A percentile compares a stretch with the other conserved stretches of the same genome.
Evolutionary conservation across 2,797 vertebrate species (phyloP).

Genomic region (Protonibea diacanthus): DNA sequence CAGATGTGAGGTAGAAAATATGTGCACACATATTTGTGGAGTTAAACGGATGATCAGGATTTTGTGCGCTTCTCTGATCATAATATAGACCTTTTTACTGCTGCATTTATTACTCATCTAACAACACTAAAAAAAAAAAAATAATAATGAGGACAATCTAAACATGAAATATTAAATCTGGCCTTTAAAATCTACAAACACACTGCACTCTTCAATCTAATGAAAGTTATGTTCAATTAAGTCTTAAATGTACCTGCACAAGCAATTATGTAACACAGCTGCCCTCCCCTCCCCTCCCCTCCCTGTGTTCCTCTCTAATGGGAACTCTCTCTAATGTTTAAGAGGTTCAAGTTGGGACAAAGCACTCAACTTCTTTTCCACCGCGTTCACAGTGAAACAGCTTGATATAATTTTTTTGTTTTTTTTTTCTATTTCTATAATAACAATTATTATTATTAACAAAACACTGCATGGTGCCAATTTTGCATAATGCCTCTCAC

Average conservation of each 20-base stretch:
- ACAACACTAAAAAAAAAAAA: neutral
- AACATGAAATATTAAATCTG: neutral
- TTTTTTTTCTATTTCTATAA: conserved; percentile 16
- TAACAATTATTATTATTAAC: conserved; percentile 30
- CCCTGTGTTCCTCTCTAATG: conserved; percentile 31
- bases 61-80: neutral
- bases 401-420: conserved; percentile 27
- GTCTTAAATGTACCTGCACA: conserved; percentile 46
- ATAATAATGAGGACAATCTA: neutral
- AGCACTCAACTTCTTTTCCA: conserved; percentile 32
- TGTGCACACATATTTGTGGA: neutral
- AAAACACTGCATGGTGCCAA: conserved; percentile 27
- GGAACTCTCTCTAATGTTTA: conserved; percentile 38
- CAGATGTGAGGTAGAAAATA: neutral
- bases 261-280: conserved; percentile 30
- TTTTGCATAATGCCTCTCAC: conserved; percentile 35
- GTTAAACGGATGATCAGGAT: neutral
- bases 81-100: neutral
- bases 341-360: conserved; percentile 45
- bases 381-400: conserved; percentile 25
- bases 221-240: conserved; percentile 38
- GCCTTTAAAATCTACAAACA: conserved; percentile 22
- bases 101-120: neutral
- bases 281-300: neutral
- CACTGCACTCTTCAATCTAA: conserved; percentile 12